A percentile compares a stretch with the other conserved stretches of the same genome.
Conservation (phyloP, 2,113 vertebrate species). For the Riparia riparia region DNA sequence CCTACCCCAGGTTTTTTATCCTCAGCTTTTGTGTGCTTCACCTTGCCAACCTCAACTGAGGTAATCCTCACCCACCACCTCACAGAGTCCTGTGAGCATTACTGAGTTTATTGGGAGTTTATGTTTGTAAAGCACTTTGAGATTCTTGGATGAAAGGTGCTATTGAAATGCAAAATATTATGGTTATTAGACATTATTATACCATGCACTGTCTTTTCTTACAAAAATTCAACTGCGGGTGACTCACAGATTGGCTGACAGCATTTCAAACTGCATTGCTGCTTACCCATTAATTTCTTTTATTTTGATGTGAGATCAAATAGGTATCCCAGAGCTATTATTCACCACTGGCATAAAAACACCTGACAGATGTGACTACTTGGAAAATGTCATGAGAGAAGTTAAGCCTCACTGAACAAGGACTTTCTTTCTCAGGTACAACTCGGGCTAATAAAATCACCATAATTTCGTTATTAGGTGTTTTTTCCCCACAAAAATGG, state of each 20-base stretch:
- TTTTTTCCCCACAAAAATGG: neutral
- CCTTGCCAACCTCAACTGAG: neutral
- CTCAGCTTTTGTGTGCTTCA: neutral
- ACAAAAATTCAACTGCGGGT: slow-evolving; percentile 32
- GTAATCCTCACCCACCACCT: neutral
- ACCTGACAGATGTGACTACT: slow-evolving; percentile 39
- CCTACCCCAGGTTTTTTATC: neutral
- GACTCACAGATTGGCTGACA: slow-evolving; percentile 65
- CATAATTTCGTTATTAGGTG: neutral
- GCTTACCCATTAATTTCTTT: slow-evolving; percentile 55
- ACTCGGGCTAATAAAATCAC: neutral
- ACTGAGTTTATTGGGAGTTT: slow-evolving; percentile 54
- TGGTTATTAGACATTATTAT: slow-evolving; percentile 68
- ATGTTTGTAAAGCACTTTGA: slow-evolving; percentile 64
- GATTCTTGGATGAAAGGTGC: slow-evolving; percentile 60
- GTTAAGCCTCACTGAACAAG: neutral
- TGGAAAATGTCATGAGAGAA: neutral
- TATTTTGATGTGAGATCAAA: slow-evolving; percentile 66
- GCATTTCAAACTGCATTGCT: slow-evolving; percentile 59
- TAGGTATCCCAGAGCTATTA: slow-evolving; percentile 58
- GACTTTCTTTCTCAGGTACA: neutral
- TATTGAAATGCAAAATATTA: slow-evolving; percentile 73
- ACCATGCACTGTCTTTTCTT: slow-evolving; percentile 59
- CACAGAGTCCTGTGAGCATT: slow-evolving; percentile 16
- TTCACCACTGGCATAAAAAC: slow-evolving; percentile 42